These are phyloP conservation scores for Helicoverpa assulta DNA, from an alignment of 2,888 invertebrate genomes.

Conservation along the genomic window DNA sequence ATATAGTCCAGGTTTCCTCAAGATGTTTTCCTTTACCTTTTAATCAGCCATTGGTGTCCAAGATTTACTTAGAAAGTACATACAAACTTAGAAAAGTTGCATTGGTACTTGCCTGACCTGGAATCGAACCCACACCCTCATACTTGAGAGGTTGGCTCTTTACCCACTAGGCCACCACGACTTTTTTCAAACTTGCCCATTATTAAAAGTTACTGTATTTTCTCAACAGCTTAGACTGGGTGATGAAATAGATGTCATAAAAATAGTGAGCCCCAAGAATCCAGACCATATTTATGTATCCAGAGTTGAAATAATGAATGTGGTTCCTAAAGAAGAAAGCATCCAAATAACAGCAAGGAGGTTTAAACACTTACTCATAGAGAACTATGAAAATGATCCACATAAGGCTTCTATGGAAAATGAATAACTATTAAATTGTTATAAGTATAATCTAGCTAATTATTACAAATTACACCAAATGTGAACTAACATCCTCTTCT, in stretches of 20 bases:
- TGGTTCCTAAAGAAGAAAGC: conserved; percentile 88
- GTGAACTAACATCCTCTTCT: too few relatives aligned
- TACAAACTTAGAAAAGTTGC: too few relatives aligned
- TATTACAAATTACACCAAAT: too few relatives aligned
- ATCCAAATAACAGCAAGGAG: conserved; percentile 91
- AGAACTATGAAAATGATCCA: conserved; percentile 92
- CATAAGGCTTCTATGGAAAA: conserved; percentile 76
- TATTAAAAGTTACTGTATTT: neutral
- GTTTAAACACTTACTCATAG: conserved; percentile 93
- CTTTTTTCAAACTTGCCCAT: too few relatives aligned
- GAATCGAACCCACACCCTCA: too few relatives aligned
- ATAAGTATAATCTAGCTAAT: neutral
- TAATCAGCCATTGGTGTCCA: too few relatives aligned
- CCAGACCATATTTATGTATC: conserved; percentile 92
- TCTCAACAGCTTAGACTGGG: conserved; percentile 90
- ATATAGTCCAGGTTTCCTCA: too few relatives aligned
- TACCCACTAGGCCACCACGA: too few relatives aligned
- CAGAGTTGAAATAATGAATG: conserved; percentile 91
- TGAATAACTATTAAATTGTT: conserved; percentile 36
- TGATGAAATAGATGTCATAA: conserved; percentile 95
- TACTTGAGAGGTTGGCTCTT: too few relatives aligned
- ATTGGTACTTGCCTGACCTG: too few relatives aligned
- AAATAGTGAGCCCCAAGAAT: conserved; percentile 92
- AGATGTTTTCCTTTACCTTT: too few relatives aligned
- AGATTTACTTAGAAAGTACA: too few relatives aligned